Percentiles rank a stretch among this genome's conserved stretches.
Evolutionary conservation across 2,888 invertebrate genomes (phyloP).

Genomic region (Phania funesta): DNA sequence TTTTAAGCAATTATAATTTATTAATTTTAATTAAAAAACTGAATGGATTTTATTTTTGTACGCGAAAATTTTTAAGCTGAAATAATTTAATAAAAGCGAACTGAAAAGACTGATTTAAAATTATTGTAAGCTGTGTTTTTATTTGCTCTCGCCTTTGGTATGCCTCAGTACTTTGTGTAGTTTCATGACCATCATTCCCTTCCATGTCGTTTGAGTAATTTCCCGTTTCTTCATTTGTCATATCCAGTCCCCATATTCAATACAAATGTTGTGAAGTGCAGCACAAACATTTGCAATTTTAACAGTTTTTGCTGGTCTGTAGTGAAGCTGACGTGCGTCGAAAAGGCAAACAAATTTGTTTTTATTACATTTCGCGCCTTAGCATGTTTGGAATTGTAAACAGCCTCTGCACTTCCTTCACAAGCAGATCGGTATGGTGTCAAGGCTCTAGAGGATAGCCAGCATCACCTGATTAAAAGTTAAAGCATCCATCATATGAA

Average conservation of each 20-base stretch:
- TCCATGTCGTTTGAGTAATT: background rate
- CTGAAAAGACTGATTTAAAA: background rate
- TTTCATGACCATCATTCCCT: conserved; percentile 2
- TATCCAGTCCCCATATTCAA: background rate
- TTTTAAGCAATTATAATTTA: too few species aligned
- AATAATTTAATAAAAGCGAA: background rate
- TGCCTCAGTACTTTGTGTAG: conserved; percentile 7
- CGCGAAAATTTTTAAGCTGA: background rate
- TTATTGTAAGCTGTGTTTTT: conserved; percentile 1
- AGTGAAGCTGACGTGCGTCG: background rate
- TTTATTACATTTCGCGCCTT: background rate
- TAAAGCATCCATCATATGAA: too few species aligned
- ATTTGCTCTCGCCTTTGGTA: background rate
- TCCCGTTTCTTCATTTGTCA: conserved; percentile 9
- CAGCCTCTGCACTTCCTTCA: too few species aligned
- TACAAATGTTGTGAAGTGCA: background rate
- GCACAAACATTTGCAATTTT: background rate
- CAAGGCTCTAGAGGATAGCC: too few species aligned
- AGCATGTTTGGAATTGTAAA: conserved; percentile 1
- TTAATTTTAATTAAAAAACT: too few species aligned
- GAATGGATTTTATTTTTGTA: too few species aligned
- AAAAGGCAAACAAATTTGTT: background rate
- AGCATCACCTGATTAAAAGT: background rate
- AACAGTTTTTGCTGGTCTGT: background rate
- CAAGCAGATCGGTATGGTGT: too few species aligned